Evolutionary conservation across 2,797 vertebrate genomes (phyloP), one percentile per base, ranked within the genome.

Genomic region (Erpetoichthys calabaricus): DNA sequence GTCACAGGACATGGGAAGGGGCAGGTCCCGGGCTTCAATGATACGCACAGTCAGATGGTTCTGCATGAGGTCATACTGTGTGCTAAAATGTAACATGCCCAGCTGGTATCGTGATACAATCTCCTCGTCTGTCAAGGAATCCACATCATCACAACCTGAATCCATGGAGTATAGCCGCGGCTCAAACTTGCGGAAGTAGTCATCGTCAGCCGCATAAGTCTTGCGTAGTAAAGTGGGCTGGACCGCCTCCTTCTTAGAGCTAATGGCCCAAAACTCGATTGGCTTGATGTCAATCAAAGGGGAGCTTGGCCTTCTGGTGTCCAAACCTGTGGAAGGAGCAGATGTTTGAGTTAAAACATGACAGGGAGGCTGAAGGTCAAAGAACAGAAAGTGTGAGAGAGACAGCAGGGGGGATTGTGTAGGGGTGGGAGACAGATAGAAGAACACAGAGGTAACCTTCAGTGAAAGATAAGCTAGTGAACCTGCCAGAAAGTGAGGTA

Each of bases 11-110:
- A 88, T 70, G 0, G 90, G 90, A 3, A 75, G 86, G 0, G 90
- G 86, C 62, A 92, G 75, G 68, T 92, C 90, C 55, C 82, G 79
- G 1, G 86, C 90, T 74, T 91, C 90, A 1, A 92, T 92, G 59
- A 92, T 87, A 10, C 90, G 58, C 61, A 92, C 88, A 1, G 71
- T 84, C 47, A 92, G 81, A 7, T 88, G 85, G 56, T 84, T 82
- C 45, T 85, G 87, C 65, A 90, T 46, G 45, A 92, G 80, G 58
- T 92, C 90, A 0, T 91, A 92, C 74, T 92, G 90, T 0, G 87
- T 84, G 75, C 90, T 91, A 61, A 92, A 92, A 68, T 92, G 90
- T 64, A 92, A 78, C 86, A 88, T 90, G 68, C 90, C 90, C 67
- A 92, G 77, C 64, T 91, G 87, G 68, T 90, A 92, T 65, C 82